A percentile compares a stretch with the other conserved stretches of the same genome.
These are phyloP conservation scores for Lepidurus apus DNA, from an alignment of 1,140 invertebrate genomes.

Conservation along the genomic window DNA sequence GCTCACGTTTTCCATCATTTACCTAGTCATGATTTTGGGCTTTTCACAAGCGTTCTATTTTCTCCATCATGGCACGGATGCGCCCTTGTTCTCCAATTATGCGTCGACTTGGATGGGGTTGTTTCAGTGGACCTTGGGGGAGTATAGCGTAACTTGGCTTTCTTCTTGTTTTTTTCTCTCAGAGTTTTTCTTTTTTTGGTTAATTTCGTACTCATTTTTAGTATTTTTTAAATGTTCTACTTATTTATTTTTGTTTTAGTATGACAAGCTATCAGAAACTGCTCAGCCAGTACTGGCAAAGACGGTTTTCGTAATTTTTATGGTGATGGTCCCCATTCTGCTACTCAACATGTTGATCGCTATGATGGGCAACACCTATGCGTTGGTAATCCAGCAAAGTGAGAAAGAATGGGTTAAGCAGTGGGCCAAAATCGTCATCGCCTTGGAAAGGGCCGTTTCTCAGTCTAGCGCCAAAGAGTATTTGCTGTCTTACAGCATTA, in stretches of 20 bases:
- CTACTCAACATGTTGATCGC: conserved; percentile 96
- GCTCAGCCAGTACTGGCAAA: conserved; percentile 87
- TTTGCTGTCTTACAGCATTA: conserved; percentile 91
- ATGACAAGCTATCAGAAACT: conserved; percentile 78
- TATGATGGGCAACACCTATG: conserved; percentile 99
- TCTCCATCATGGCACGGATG: conserved; percentile 78
- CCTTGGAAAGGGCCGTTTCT: conserved; percentile 84
- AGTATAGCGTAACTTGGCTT: conserved; percentile 79
- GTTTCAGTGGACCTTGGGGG: conserved; percentile 95
- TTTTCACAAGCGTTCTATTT: conserved; percentile 97
- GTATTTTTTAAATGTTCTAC: not conserved
- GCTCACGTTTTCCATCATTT: conserved; percentile 95
- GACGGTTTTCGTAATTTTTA: conserved; percentile 91
- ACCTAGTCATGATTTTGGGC: conserved; percentile 83
- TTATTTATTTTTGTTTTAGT: conserved; percentile 58
- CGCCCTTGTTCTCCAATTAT: conserved; percentile 74
- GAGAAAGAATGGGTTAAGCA: conserved; percentile 99
- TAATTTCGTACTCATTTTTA: too few species aligned
- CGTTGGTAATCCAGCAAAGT: conserved; percentile 93
- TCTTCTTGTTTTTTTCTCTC: not conserved
- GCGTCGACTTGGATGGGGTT: conserved; percentile 92
- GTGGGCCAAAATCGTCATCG: conserved; percentile 98
- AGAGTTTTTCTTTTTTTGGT: too few species aligned
- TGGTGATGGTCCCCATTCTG: conserved; percentile 94
- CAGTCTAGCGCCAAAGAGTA: conserved; percentile 82